phyloP scores from a whole-genome alignment of 1,140 invertebrate genomes.

The Musca domestica region DNA sequence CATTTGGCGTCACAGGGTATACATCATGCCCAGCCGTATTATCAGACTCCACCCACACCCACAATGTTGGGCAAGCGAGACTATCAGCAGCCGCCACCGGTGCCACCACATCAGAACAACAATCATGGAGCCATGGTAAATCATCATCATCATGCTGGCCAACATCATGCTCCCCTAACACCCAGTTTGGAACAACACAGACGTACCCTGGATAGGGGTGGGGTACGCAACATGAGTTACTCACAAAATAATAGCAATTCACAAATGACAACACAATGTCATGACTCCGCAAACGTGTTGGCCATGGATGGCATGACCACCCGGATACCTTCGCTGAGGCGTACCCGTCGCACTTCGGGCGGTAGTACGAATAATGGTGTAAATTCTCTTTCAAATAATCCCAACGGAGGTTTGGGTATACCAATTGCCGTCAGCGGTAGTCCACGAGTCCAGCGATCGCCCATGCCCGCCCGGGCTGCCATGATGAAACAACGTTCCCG shows the following conservation, averaged over 20 bases:
- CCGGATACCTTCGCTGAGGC: constrained; percentile 44
- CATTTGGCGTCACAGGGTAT: constrained; percentile 31
- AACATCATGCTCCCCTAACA: constrained; percentile 24
- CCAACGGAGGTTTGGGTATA: constrained; percentile 39
- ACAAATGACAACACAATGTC: background rate
- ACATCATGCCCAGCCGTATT: constrained; percentile 49
- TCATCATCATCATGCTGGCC: constrained; percentile 32
- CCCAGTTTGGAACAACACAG: constrained; percentile 40
- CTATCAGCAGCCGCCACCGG: constrained; percentile 39
- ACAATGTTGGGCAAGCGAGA: constrained; percentile 40
- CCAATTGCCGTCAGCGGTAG: constrained; percentile 46
- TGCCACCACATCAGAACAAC: constrained; percentile 42
- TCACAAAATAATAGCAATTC: background rate
- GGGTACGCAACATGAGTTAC: constrained; percentile 39
- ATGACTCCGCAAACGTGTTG: constrained; percentile 2
- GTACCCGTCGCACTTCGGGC: constrained; percentile 43
- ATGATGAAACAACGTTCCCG: constrained; percentile 50
- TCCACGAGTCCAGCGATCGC: constrained; percentile 49
- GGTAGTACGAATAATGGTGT: constrained; percentile 29
- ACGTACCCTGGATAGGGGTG: constrained; percentile 44
- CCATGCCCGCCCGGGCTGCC: constrained; percentile 46
- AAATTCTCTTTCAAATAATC: background rate
- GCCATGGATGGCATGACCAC: constrained; percentile 34
- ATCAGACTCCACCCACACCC: constrained; percentile 32
- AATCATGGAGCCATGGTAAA: constrained; percentile 24